A percentile compares a stretch with the other conserved stretches of the same genome.
Conservation (phyloP, 2,888 invertebrate species). For the Cheilosia scutellata region DNA sequence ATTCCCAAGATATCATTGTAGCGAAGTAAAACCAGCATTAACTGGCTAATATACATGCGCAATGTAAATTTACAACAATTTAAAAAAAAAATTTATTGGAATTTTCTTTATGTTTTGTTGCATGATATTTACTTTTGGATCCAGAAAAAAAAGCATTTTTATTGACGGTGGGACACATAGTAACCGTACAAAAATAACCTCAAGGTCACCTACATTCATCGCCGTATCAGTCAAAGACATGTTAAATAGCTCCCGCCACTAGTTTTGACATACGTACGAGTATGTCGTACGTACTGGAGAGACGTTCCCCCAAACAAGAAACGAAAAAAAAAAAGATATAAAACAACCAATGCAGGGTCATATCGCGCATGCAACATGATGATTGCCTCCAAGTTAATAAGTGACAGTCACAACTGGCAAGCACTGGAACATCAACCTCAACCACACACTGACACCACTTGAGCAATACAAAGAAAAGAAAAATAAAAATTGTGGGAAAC, state of each 20-base stretch:
- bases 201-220: constrained; percentile 50
- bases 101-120: too few relatives aligned
- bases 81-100: constrained; percentile 5
- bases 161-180: constrained; percentile 17
- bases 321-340: background rate
- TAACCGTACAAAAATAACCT: constrained; percentile 34
- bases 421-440: constrained; percentile 4
- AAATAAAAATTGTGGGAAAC: constrained; percentile 30
- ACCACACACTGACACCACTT: constrained; percentile 15
- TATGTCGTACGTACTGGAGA: background rate
- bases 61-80: constrained; percentile 36
- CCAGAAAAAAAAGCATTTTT: background rate
- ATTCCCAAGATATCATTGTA: background rate
- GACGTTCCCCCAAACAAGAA: constrained; percentile 5
- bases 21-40: constrained; percentile 40
- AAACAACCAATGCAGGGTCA: constrained; percentile 37
- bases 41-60: constrained; percentile 34
- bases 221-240: constrained; percentile 22
- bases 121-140: background rate
- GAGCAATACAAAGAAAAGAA: background rate
- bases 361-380: constrained; percentile 33
- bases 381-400: constrained; percentile 21
- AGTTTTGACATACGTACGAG: constrained; percentile 10
- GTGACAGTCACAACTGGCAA: constrained; percentile 14
- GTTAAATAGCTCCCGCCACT: background rate